Evolutionary conservation across 1,140 invertebrate species (phyloP), one percentile per base, ranked within the genome.

Genomic region (Watersipora subatra): DNA sequence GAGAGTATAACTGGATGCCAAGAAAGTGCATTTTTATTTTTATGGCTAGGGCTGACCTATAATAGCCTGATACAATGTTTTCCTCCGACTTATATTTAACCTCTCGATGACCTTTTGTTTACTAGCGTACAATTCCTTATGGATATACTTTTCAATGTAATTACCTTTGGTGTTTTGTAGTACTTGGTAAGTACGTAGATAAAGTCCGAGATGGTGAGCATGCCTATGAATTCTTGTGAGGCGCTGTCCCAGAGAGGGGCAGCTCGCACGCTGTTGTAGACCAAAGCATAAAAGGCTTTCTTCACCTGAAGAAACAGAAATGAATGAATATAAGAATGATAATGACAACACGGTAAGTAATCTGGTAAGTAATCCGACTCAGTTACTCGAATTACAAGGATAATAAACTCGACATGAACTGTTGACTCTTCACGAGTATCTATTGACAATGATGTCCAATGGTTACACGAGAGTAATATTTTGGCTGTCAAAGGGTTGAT

Each of bases 151-250:
- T 3, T 1, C 22, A 1, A 25, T 22, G 22, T 66, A 74, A 71
- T 75, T 66, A 92, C 88, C 70, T 87, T 85, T 22, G 92, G 89
- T 70, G 91, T 91, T 73, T 91, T 94, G 83, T 97, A 96, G 87
- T 93, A 96, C 66, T 80, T 84, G 81, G 94, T 88, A 61, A 98
- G 84, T 74, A 99, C 98, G 80, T 94, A 93, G 74, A 99, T 99
- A 78, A 99, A 99, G 82, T 99, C 97, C 58, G 97, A 99, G 72
- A 99, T 99, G 34, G 97, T 99, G 62, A 99, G 84, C 95, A 99
- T 98, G 59, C 95, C 78, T 30, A 85, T 89, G 79, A 87, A 99
- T 76, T 89, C 85, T 78, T 98, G 94, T 71, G 87, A 86, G 61
- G 84, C 82, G 67, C 89, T 92, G 76, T 99, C 93, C 95, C 95